Evolutionary conservation across 2,888 invertebrate genomes (phyloP).

Genomic region (Lepas anatifera): DNA sequence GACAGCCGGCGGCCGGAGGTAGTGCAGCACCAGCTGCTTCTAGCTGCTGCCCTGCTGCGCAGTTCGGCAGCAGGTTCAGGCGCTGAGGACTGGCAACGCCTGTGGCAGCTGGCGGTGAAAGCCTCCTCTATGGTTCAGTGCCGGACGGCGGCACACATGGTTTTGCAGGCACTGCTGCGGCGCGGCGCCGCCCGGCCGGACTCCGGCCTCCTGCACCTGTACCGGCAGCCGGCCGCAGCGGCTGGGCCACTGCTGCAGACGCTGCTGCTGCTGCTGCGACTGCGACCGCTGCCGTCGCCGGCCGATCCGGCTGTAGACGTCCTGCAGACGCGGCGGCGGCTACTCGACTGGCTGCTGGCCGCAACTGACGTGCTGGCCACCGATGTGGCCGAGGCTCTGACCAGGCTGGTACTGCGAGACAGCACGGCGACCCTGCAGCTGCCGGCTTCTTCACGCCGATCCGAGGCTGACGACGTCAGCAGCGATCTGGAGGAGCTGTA

Average conservation of each 20-base stretch:
- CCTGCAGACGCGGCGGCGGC: not conserved
- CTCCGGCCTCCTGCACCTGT: not conserved
- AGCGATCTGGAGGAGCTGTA: not conserved
- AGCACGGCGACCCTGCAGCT: not conserved
- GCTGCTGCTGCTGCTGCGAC: not conserved
- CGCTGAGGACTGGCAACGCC: not conserved
- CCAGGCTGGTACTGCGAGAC: not conserved
- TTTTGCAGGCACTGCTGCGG: not conserved
- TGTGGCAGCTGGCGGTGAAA: not conserved
- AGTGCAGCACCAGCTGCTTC: not conserved
- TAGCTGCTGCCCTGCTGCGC: not conserved
- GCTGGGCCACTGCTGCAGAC: not conserved
- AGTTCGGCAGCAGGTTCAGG: not conserved
- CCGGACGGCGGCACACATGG: not conserved
- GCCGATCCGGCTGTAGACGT: not conserved
- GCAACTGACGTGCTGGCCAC: no score
- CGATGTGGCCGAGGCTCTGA: not conserved
- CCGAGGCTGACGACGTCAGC: not conserved
- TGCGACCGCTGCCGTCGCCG: not conserved
- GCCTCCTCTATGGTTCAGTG: not conserved
- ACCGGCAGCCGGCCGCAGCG: not conserved
- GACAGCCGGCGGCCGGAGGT: not conserved
- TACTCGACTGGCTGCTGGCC: not conserved
- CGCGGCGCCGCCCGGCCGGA: not conserved
- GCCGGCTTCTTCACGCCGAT: no score